Evolutionary conservation across 2,113 vertebrate genomes (phyloP), one percentile per base, ranked within the genome.

Genomic region (Upupa epops): DNA sequence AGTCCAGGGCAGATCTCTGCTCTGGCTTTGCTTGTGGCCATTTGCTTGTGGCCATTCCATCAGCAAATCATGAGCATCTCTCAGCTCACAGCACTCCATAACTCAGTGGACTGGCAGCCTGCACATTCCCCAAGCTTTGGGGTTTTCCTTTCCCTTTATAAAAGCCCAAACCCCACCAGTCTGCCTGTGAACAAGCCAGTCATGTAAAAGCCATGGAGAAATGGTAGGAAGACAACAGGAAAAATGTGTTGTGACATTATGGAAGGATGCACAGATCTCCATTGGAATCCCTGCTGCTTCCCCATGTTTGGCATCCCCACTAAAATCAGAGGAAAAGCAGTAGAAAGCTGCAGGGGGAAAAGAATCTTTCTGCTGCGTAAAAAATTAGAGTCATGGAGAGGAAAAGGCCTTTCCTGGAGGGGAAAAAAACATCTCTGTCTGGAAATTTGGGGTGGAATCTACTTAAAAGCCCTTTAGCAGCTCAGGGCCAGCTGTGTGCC

Each of bases 281-380:
- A 31, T 0, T 1, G 20, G 37, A 3, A 29, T n/a, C 25, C 59
- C 73, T 1, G 1, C 2, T 9, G 13, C 54, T 31, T 86, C 68
- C 42, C 25, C 2, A 3, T 40, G 8, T 11, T 12, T 8, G 4
- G 20, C 60, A 37, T 60, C 52, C 9, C 34, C 60, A 26, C 11
- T 32, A 59, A 75, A 76, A 37, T 8, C 70, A 48, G n/a, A 59
- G 54, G 24, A 76, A 92, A 25, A 71, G 12, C 32, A 49, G 79
- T 3, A 58, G 54, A 21, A 56, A 7, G 3, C 0, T 56, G 34
- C 31, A 49, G 66, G 6, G 13, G 15, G 55, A 16, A 24, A 60
- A 46, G 13, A 24, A 37, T 6, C 1, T 21, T 20, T 32, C 60
- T 77, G 7, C 32, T 20, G 29, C 28, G 54, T 6, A 40, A 60